Evolutionary conservation across 1,140 invertebrate species (phyloP).

Genomic region (Acromyrmex heyeri): DNA sequence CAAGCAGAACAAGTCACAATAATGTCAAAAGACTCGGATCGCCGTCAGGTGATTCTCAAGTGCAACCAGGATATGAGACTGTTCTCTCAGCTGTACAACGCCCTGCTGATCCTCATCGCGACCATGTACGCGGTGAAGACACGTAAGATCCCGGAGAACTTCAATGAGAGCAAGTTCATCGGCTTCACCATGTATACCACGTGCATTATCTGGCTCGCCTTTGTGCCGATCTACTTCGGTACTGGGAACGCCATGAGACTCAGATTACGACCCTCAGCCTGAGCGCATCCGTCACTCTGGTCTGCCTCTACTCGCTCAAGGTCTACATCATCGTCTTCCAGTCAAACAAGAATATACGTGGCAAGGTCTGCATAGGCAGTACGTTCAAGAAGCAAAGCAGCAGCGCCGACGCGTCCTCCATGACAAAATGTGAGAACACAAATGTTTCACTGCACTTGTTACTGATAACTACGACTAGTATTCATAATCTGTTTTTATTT

Average conservation of each 20-base stretch:
- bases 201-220: constrained; percentile 92
- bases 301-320: constrained; percentile 92
- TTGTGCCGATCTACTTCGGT: constrained; percentile 92
- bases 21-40: constrained; percentile 71
- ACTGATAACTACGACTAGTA: too few species aligned
- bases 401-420: constrained; percentile 82
- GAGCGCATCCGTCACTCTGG: constrained; percentile 91
- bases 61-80: constrained; percentile 90
- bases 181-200: constrained; percentile 94
- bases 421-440: constrained; percentile 82
- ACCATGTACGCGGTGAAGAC: constrained; percentile 93
- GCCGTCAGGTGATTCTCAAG: constrained; percentile 87
- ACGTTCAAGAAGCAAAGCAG: constrained; percentile 84
- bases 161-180: constrained; percentile 92
- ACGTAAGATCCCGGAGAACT: constrained; percentile 92
- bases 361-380: constrained; percentile 81
- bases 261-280: constrained; percentile 91
- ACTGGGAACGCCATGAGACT: constrained; percentile 90
- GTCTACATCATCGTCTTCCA: constrained; percentile 92
- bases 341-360: constrained; percentile 89
- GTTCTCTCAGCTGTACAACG: constrained; percentile 91
- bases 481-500: too few species aligned
- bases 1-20: too few species aligned
- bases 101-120: constrained; percentile 91
- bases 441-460: constrained; percentile 49